Percentiles rank a stretch among this genome's conserved stretches.
These are phyloP conservation scores for Tyrannus savana DNA, from an alignment of 2,113 vertebrate species.

Conservation along the genomic window DNA sequence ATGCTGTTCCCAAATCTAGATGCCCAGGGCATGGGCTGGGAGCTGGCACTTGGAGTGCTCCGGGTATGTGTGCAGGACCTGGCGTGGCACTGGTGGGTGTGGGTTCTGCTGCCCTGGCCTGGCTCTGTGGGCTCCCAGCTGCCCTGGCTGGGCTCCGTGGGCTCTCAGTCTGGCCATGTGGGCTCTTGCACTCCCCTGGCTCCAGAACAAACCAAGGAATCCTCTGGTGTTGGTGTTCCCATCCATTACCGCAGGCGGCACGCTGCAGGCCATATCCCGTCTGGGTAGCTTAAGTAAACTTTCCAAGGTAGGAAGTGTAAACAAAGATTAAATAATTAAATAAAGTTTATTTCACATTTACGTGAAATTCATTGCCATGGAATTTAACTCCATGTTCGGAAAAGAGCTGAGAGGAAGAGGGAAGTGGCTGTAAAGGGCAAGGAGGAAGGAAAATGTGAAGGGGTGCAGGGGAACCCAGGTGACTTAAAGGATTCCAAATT, in stretches of 20 bases:
- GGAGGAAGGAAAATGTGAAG: background rate
- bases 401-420: background rate
- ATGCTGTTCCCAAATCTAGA: fast-evolving
- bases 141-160: background rate
- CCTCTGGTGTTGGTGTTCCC: background rate
- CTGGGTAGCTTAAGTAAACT: background rate
- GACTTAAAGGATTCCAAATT: background rate
- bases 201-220: fast-evolving
- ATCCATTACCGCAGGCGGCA: background rate
- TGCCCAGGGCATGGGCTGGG: background rate
- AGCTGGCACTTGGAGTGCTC: fast-evolving
- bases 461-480: background rate
- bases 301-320: background rate
- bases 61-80: fast-evolving
- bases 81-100: fast-evolving
- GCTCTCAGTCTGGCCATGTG: background rate
- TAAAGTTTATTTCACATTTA: background rate
- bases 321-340: background rate
- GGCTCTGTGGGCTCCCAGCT: fast-evolving
- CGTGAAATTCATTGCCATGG: background rate
- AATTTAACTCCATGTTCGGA: background rate
- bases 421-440: background rate
- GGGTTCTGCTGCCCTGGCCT: fast-evolving
- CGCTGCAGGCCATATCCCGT: background rate
- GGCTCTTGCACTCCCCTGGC: background rate